Evolutionary conservation across 2,113 vertebrate genomes (phyloP), one percentile per base, ranked within the genome.

Genomic region (Osmerus mordax): DNA sequence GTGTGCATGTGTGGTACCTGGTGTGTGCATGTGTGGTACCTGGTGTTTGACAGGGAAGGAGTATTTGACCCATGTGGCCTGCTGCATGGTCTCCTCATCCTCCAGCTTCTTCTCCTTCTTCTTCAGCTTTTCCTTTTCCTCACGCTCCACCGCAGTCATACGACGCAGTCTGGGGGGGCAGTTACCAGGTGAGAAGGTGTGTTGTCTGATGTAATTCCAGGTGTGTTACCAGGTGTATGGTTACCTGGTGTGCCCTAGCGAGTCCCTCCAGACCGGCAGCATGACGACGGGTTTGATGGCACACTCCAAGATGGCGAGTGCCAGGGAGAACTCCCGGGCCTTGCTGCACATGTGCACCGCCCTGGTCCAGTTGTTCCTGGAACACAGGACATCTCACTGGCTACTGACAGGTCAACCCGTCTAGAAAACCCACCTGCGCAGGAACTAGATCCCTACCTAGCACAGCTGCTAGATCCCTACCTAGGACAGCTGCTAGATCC

Each of bases 321-420:
- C 97, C 83, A 99, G 82, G 47, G 97, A 97, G 86, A 99, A 99
- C 82, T 99, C 97, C 84, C 97, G 88, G 18, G 97, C 96, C 76
- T 99, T 99, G 86, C 96, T 99, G 89, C 97, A 99, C 97, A 99
- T 99, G 88, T 99, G 97, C 71, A 99, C 97, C 11, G 97, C 97
- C 81, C 99, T 98, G 88, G 97, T 98, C 97, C 97, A 99, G 89
- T 99, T 99, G 80, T 94, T 95, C 88, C 97, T 99, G 3, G 12
- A 51, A 29, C 16, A 55, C 6, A 54, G n/a, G 19, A 63, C 28
- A 61, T 6, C 41, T 12, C 41, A 47, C 41, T 47, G 6, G 9
- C 7, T 47, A 11, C 41, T 7, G 9, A 47, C 41, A 47, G 9
- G 41, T 12, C 7, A 47, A 47, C 41, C 9, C 12, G 41, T 9